Evolutionary conservation across 2,888 invertebrate genomes (phyloP).

Genomic region (Alloplasta piceator): DNA sequence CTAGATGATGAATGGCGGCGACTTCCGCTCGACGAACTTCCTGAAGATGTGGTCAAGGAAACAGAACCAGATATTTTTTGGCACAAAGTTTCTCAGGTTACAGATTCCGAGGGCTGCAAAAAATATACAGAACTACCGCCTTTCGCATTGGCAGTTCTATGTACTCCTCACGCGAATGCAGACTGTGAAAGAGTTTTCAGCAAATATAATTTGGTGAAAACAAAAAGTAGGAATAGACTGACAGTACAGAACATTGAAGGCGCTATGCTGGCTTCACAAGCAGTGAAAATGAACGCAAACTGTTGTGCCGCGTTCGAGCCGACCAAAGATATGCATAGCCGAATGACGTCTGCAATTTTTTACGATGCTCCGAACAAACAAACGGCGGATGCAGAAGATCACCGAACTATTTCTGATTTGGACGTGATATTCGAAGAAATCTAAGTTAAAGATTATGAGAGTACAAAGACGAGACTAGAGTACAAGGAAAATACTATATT

Average conservation of each 20-base stretch:
- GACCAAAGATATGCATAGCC: constrained; percentile 7
- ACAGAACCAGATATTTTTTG: constrained; percentile 9
- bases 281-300: background rate
- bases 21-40: constrained; percentile 14
- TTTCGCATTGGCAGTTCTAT: constrained; percentile 39
- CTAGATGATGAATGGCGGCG: constrained; percentile 9
- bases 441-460: background rate
- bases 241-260: constrained; percentile 28
- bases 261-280: constrained; percentile 29
- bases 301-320: constrained; percentile 1
- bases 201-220: constrained; percentile 48
- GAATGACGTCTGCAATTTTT: constrained; percentile 12
- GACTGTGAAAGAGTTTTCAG: constrained; percentile 52
- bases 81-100: constrained; percentile 9
- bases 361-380: constrained; percentile 3
- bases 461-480: too few relatives aligned
- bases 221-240: constrained; percentile 43
- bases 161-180: constrained; percentile 54
- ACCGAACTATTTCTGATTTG: background rate
- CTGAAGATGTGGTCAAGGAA: constrained; percentile 18
- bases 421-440: constrained; percentile 18
- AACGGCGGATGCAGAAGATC: constrained; percentile 1
- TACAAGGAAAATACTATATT: too few relatives aligned
- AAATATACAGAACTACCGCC: constrained; percentile 38
- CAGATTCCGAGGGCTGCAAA: constrained; percentile 24